Percentiles rank a stretch among this genome's conserved stretches.
Conservation (phyloP, 2,113 vertebrate species). For the Sitta europaea region DNA sequence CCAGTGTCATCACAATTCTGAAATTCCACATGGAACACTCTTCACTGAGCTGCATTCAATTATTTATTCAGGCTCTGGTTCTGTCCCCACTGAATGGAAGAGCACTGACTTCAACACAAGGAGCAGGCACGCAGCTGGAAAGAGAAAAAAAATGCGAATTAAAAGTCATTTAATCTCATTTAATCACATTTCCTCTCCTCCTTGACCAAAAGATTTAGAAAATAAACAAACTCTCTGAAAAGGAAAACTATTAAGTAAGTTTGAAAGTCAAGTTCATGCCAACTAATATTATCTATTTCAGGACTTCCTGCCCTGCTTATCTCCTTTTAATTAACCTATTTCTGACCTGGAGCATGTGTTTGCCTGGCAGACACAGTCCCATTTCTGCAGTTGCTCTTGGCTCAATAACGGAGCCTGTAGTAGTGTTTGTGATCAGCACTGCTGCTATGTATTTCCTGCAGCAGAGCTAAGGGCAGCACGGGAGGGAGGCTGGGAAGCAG, state of each 20-base stretch:
- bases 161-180: slow-evolving; percentile 22
- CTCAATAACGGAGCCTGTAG: not conserved
- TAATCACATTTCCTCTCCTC: slow-evolving; percentile 13
- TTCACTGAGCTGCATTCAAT: not conserved
- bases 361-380: not conserved
- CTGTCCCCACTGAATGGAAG: not conserved
- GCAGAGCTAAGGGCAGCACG: not conserved
- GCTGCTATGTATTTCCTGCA: not conserved
- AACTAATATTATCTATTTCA: slow-evolving; percentile 29
- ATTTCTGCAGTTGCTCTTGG: not conserved
- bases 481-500: not conserved
- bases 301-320: slow-evolving; percentile 22
- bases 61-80: not conserved
- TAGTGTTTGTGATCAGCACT: not conserved
- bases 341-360: slow-evolving; percentile 15
- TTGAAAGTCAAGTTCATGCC: slow-evolving; percentile 37
- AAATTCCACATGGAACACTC: not conserved
- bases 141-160: not conserved
- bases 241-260: slow-evolving; percentile 18
- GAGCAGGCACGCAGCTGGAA: not conserved
- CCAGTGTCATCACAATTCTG: not conserved
- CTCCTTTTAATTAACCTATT: slow-evolving; percentile 50
- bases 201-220: not conserved
- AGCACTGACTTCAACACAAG: not conserved
- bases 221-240: not conserved